phyloP scores from a whole-genome alignment of 2,888 invertebrate genomes.

The Dione vanillae region DNA sequence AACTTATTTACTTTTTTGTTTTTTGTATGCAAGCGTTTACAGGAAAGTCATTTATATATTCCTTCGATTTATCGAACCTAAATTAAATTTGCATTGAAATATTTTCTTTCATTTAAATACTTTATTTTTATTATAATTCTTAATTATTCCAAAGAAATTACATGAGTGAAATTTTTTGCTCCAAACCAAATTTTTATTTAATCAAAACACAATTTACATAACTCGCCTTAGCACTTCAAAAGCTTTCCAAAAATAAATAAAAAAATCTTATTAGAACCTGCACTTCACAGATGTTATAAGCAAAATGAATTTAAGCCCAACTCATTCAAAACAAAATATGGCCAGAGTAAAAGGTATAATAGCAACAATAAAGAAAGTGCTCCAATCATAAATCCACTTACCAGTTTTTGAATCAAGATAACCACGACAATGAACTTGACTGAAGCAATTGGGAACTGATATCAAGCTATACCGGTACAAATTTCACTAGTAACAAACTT shows the following conservation, averaged over 20 bases:
- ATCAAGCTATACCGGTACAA: constrained; percentile 61
- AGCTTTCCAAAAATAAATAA: neutral
- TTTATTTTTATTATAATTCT: too few species aligned
- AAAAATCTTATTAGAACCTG: neutral
- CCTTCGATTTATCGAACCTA: too few species aligned
- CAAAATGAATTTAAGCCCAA: neutral
- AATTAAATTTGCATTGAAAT: neutral
- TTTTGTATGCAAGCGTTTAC: neutral
- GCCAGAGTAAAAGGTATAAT: constrained; percentile 37
- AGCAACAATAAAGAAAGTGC: constrained; percentile 62
- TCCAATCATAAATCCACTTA: constrained; percentile 59
- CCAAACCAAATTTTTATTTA: neutral
- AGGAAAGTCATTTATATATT: neutral
- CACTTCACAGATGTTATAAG: neutral
- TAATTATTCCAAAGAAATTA: neutral
- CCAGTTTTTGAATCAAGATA: constrained; percentile 75
- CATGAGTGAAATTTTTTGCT: neutral
- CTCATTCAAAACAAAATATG: constrained; percentile 12
- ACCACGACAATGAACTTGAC: constrained; percentile 70
- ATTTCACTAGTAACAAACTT: constrained; percentile 64
- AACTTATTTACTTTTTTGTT: too few species aligned
- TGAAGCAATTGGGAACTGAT: constrained; percentile 64
- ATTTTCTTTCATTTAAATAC: too few species aligned
- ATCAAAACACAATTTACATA: neutral
- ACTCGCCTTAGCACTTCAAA: neutral